Base-by-base conservation (phyloP, 2,888 invertebrate species). In the Emmelina monodactyla region DNA sequence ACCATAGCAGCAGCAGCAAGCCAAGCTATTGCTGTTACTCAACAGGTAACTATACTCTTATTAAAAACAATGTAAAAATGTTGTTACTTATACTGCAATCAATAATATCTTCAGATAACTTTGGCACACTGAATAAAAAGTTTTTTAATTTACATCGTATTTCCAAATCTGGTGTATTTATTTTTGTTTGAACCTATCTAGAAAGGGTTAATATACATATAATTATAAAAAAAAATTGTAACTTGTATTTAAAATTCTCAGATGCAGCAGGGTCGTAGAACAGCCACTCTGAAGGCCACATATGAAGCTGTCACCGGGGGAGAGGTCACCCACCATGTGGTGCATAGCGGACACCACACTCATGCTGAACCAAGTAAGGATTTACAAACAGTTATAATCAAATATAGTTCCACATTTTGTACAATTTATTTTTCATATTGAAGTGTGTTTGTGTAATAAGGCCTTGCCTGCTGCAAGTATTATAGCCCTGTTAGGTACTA, bases 21-120 rank as follows among this genome's bases (percentile, higher is more conserved):
- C 14, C 95, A 97, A 62, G 97, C 97, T 0, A 96, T 97, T 41
- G 95, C 93, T 3, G 95, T 95, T 1, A 97, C 97, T 2, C 96
- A 97, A 55, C 92, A 92, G 82, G 87, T 88, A 60, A 34, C 14
- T 34, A 19, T 6, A 19, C n/a, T n/a, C n/a, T n/a, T n/a, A n/a
- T n/a, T n/a, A n/a, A n/a, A n/a, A n/a, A n/a, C n/a, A n/a, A n/a
- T n/a, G n/a, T n/a, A n/a, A n/a, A n/a, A n/a, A n/a, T n/a, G n/a
- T n/a, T n/a, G n/a, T n/a, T n/a, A n/a, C n/a, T n/a, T n/a, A n/a
- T n/a, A n/a, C n/a, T n/a, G n/a, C n/a, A n/a, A n/a, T n/a, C n/a
- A n/a, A n/a, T n/a, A n/a, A n/a, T n/a, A n/a, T n/a, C n/a, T n/a
- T n/a, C n/a, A n/a, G n/a, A n/a, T n/a, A n/a, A n/a, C n/a, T n/a